Conservation (phyloP, 2,888 invertebrate species). For the Trachelus iudaicus region DNA sequence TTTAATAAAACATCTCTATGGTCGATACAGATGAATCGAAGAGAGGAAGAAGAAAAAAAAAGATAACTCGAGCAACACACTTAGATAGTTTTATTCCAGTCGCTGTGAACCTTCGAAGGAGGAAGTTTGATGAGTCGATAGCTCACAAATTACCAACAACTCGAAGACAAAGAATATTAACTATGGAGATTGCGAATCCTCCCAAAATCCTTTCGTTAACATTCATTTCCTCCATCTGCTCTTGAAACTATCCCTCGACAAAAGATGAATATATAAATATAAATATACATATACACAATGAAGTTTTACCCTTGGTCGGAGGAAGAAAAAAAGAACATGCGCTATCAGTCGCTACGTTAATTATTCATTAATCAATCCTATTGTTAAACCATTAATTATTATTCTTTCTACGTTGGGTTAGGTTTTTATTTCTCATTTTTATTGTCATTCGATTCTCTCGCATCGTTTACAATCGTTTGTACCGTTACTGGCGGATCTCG, state of each 20-base stretch:
- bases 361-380: constrained; percentile 30
- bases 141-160: not conserved
- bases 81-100: constrained; percentile 51
- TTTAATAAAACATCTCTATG: no score
- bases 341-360: constrained; percentile 26
- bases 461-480: not conserved
- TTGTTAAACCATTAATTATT: constrained; percentile 38
- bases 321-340: no score
- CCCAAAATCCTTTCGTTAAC: constrained; percentile 31
- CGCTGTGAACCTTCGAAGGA: constrained; percentile 19
- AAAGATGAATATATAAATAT: constrained; percentile 12
- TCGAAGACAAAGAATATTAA: not conserved
- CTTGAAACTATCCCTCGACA: constrained; percentile 12
- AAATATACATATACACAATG: not conserved
- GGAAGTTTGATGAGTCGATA: not conserved
- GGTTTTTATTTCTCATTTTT: constrained; percentile 38
- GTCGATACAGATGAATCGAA: no score
- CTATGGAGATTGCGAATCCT: not conserved
- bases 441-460: constrained; percentile 2
- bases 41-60: no score
- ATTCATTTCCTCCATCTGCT: constrained; percentile 24
- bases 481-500: no score
- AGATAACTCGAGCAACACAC: no score
- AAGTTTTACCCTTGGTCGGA: constrained; percentile 28
- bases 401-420: constrained; percentile 47